phyloP scores from a whole-genome alignment of 1,140 invertebrate species.

The Papilio glaucus region DNA sequence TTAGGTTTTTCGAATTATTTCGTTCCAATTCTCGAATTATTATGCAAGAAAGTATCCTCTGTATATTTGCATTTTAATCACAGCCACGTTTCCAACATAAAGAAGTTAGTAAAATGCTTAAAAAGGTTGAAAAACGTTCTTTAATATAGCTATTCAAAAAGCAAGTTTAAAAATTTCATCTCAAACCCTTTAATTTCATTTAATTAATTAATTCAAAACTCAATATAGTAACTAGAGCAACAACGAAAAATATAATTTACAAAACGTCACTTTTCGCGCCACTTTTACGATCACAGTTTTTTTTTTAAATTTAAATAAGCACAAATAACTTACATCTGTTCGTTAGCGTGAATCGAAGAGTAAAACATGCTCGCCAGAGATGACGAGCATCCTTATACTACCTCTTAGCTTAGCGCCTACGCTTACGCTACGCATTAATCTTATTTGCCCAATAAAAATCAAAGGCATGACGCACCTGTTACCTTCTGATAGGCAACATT shows the following conservation, averaged over 20 bases:
- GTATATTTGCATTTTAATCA: too few relatives aligned
- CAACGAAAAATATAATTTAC: not conserved
- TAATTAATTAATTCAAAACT: not conserved
- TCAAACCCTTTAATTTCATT: not conserved
- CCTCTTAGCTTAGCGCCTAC: constrained; percentile 63
- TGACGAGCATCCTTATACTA: constrained; percentile 65
- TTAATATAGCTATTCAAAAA: not conserved
- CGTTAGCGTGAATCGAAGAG: constrained; percentile 62
- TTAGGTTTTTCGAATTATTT: too few relatives aligned
- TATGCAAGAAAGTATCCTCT: too few relatives aligned
- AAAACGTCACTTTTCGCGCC: constrained; percentile 27
- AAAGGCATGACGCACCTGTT: constrained; percentile 29
- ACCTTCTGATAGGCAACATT: not conserved
- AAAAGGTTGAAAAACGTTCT: not conserved
- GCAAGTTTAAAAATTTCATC: not conserved
- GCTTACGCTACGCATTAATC: constrained; percentile 47
- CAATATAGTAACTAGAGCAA: not conserved
- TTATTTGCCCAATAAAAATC: constrained; percentile 44
- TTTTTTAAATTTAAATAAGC: constrained; percentile 25
- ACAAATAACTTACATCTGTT: constrained; percentile 68
- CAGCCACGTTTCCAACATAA: too few relatives aligned
- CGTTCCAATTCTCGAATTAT: too few relatives aligned
- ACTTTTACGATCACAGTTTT: constrained; percentile 12
- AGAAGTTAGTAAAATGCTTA: too few relatives aligned
- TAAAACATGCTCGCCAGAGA: constrained; percentile 58